Percentiles rank a stretch among this genome's conserved stretches.
These are phyloP conservation scores for Scaptomyza caliginosa DNA, from an alignment of 2,888 invertebrate genomes.

Conservation along the genomic window DNA sequence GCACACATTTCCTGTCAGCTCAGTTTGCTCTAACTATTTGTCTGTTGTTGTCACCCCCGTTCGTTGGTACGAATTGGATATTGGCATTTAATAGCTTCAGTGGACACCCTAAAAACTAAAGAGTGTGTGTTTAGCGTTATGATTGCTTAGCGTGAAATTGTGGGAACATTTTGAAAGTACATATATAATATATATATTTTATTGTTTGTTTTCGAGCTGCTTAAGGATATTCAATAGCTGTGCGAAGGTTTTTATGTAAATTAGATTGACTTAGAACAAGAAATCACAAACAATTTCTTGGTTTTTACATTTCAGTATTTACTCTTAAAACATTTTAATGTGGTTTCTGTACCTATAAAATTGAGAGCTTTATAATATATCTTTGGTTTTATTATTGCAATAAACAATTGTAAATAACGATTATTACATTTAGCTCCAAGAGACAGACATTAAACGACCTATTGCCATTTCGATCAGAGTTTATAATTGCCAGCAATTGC, in stretches of 20 bases:
- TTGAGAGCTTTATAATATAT: too few relatives aligned
- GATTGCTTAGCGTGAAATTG: slow-evolving; percentile 77
- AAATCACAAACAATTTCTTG: not conserved
- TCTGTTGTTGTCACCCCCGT: slow-evolving; percentile 49
- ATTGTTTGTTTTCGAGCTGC: slow-evolving; percentile 31
- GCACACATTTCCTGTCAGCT: slow-evolving; percentile 63
- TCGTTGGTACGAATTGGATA: slow-evolving; percentile 29
- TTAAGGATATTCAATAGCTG: slow-evolving; percentile 74
- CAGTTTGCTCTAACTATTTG: not conserved
- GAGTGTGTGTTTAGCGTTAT: slow-evolving; percentile 42
- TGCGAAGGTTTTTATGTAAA: slow-evolving; percentile 69
- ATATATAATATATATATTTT: slow-evolving; percentile 52
- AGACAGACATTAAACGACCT: slow-evolving; percentile 1
- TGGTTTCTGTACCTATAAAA: too few relatives aligned
- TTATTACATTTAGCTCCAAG: not conserved
- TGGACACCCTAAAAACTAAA: slow-evolving; percentile 63
- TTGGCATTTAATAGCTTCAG: slow-evolving; percentile 70
- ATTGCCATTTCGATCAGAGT: slow-evolving; percentile 17
- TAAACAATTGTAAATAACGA: not conserved
- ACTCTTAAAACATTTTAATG: too few relatives aligned
- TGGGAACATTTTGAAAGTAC: slow-evolving; percentile 57
- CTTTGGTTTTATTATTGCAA: not conserved
- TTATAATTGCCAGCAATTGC: slow-evolving; percentile 24
- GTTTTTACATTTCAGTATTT: too few relatives aligned
- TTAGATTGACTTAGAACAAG: not conserved